Base-by-base conservation (phyloP, 2,888 invertebrate genomes). In the Camptogramma bilineatum region DNA sequence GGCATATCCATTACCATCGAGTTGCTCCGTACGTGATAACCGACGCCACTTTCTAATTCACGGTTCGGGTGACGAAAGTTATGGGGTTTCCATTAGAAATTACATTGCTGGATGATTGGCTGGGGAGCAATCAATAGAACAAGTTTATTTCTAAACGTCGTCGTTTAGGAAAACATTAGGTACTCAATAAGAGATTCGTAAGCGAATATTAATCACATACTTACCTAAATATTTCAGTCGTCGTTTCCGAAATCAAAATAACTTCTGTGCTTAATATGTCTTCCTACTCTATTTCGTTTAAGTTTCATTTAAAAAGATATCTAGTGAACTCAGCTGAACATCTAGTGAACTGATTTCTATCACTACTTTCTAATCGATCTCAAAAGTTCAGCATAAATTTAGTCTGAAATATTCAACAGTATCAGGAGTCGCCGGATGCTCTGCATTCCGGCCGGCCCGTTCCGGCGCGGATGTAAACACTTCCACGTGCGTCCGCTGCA, bases 381-480 rank as follows among this genome's bases (percentile, higher is more conserved):
- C n/a, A 28, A 47, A 21, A 46, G 48, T 42, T 54, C 51, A 60
- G 48, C 52, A n/a, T 65, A 31, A 39, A 52, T 42, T 56, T 28
- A 39, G 28, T 63, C 46, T 50, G 56, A 60, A 59, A 55, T 42
- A 53, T 48, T 51, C 34, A 16, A 13, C 21, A 44, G 51, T 64
- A 64, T 64, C 64, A 64, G 60, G 46, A 24, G 9, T 28, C 64
- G 74, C 78, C 80, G 84, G 84, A 80, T 79, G 79, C 73, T 69
- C 64, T 73, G 75, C 75, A 73, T 77, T 75, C 75, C 71, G 79
- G 70, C 73, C 75, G 74, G 39, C 34, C 18, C 68, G 64, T 70
- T 72, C 75, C 73, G 72, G 79, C 80, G 75, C 88, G 89, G 90
- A 91, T 86, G 86, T 87, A 87, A 89, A 88, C 88, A 88, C 85